These are phyloP conservation scores for Lutjanus campechanus DNA, from an alignment of 2,797 vertebrate genomes.

Conservation along the genomic window DNA sequence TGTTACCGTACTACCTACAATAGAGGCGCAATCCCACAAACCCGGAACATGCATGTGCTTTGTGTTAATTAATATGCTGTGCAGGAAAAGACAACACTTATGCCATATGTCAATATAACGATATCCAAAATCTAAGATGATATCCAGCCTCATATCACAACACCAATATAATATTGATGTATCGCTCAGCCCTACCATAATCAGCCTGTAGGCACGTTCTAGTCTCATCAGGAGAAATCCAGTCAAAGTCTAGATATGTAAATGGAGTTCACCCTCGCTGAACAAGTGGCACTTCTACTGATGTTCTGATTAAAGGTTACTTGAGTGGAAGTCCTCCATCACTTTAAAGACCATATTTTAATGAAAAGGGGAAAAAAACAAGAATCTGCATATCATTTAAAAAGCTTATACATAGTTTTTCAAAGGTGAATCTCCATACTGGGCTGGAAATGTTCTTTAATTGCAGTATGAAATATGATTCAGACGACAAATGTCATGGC, in stretches of 20 bases:
- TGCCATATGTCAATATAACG: too few species aligned
- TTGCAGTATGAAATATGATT: neutral
- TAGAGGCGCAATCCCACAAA: too few species aligned
- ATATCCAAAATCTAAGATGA: too few species aligned
- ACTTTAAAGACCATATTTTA: neutral
- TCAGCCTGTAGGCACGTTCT: neutral
- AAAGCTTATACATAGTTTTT: neutral
- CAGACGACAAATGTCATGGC: neutral
- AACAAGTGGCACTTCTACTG: neutral
- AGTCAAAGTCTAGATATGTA: neutral
- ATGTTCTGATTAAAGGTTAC: neutral
- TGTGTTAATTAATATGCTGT: too few species aligned
- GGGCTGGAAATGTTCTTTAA: neutral
- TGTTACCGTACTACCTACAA: too few species aligned
- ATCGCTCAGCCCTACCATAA: neutral
- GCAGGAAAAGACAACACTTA: too few species aligned
- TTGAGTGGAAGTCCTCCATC: neutral
- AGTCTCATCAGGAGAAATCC: neutral
- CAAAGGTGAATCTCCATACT: neutral
- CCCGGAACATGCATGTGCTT: too few species aligned
- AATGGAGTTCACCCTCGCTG: neutral
- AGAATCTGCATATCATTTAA: neutral
- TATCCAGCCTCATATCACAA: too few species aligned
- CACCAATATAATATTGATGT: too few species aligned
- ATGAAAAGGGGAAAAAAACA: neutral